phyloP scores from a whole-genome alignment of 2,888 invertebrate genomes.

The Sisyra terminalis region DNA sequence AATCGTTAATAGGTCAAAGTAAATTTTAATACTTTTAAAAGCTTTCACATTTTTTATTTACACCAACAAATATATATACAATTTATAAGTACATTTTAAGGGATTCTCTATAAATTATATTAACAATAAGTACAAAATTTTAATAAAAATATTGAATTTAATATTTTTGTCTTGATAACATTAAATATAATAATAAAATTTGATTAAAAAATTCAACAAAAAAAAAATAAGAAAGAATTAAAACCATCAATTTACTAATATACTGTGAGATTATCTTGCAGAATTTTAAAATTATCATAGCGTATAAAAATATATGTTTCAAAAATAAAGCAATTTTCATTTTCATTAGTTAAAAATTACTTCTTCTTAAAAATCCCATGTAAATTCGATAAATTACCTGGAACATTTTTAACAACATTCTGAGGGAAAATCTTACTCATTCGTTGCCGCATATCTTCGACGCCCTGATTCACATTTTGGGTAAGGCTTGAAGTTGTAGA shows the following conservation, averaged over 20 bases:
- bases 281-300: not conserved
- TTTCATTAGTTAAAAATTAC: too few relatives aligned
- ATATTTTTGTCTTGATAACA: too few relatives aligned
- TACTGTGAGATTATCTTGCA: too few relatives aligned
- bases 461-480: slow-evolving; percentile 31
- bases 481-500: slow-evolving; percentile 12
- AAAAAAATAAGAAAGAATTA: too few relatives aligned
- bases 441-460: slow-evolving; percentile 40
- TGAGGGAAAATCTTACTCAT: slow-evolving; percentile 40
- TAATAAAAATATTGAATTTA: too few relatives aligned
- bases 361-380: slow-evolving; percentile 31
- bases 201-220: too few relatives aligned
- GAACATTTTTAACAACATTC: slow-evolving; percentile 21
- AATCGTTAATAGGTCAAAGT: slow-evolving; percentile 28
- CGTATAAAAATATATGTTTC: not conserved
- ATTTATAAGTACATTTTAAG: not conserved
- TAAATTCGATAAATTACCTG: slow-evolving; percentile 23
- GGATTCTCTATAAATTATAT: not conserved
- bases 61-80: not conserved
- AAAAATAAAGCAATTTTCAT: not conserved
- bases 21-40: slow-evolving; percentile 18
- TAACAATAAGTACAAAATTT: too few relatives aligned
- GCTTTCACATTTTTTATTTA: not conserved
- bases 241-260: too few relatives aligned
- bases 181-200: too few relatives aligned